Percentiles rank a stretch among this genome's conserved stretches.
These are phyloP conservation scores for Lagocephalus sceleratus DNA, from an alignment of 2,797 vertebrate species.

Conservation along the genomic window DNA sequence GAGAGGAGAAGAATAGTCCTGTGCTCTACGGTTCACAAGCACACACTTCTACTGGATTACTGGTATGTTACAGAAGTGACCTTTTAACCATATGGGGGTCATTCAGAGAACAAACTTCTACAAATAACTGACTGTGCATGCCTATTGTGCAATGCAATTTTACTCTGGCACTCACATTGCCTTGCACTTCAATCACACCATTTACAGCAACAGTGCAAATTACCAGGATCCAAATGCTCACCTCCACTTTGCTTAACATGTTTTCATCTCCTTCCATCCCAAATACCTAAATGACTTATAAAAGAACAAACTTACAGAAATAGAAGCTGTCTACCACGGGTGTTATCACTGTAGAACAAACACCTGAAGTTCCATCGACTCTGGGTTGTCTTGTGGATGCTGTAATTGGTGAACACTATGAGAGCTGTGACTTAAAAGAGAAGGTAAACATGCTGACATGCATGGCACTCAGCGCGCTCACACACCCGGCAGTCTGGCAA, in stretches of 20 bases:
- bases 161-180: too few species aligned
- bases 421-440: neutral
- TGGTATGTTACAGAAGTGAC: constrained; percentile 25
- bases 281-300: too few species aligned
- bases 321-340: too few species aligned
- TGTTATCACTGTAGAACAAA: too few species aligned
- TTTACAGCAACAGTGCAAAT: too few species aligned
- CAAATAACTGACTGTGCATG: too few species aligned
- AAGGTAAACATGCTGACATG: constrained; percentile 3
- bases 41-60: constrained; percentile 3
- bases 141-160: too few species aligned
- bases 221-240: too few species aligned
- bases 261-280: constrained; percentile 1
- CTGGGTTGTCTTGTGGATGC: constrained; percentile 1
- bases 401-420: constrained; percentile 16
- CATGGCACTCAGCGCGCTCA: neutral
- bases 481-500: constrained; percentile 18
- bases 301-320: too few species aligned
- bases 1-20: constrained; percentile 21
- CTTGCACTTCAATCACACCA: neutral
- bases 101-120: neutral
- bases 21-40: constrained; percentile 23
- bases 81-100: constrained; percentile 30
- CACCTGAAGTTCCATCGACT: too few species aligned
- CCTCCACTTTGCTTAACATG: neutral